A percentile compares a stretch with the other conserved stretches of the same genome.
phyloP scores from a whole-genome alignment of 2,797 vertebrate genomes.

The Danionella dracula region DNA sequence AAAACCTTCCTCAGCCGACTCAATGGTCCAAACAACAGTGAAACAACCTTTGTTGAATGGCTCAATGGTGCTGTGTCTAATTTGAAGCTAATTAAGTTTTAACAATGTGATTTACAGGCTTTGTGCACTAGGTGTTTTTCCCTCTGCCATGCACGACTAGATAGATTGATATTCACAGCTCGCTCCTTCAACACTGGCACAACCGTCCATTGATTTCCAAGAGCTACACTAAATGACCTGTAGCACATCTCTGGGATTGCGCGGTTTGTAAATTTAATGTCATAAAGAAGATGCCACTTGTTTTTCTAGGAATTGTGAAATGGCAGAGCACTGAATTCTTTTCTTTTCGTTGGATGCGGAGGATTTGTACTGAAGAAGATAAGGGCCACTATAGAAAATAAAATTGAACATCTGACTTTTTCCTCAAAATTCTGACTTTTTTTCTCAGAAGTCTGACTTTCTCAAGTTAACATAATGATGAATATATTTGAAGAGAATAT shows the following conservation, averaged over 20 bases:
- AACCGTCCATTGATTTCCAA: constrained; percentile 41
- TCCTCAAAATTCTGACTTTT: too few relatives aligned
- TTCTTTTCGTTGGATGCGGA: not conserved
- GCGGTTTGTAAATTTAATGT: constrained; percentile 19
- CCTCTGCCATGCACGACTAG: constrained; percentile 16
- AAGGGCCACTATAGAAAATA: too few relatives aligned
- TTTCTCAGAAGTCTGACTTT: too few relatives aligned
- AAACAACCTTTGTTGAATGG: constrained; percentile 10
- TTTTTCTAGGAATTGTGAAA: not conserved
- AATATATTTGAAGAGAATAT: too few relatives aligned
- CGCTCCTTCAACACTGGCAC: constrained; percentile 1
- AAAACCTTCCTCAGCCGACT: not conserved
- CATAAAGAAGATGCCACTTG: constrained; percentile 5
- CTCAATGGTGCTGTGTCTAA: constrained; percentile 27
- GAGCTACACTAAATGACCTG: constrained; percentile 11
- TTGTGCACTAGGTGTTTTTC: constrained; percentile 14
- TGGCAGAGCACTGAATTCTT: not conserved
- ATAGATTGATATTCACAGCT: constrained; percentile 22
- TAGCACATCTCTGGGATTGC: constrained; percentile 20
- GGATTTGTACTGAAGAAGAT: not conserved
- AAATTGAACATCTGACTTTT: too few relatives aligned
- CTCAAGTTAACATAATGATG: too few relatives aligned
- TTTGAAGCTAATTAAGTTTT: constrained; percentile 34
- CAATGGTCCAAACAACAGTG: not conserved
- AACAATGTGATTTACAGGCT: constrained; percentile 33